Evolutionary conservation across 2,113 vertebrate species (phyloP).

Genomic region (Elephas maximus): DNA sequence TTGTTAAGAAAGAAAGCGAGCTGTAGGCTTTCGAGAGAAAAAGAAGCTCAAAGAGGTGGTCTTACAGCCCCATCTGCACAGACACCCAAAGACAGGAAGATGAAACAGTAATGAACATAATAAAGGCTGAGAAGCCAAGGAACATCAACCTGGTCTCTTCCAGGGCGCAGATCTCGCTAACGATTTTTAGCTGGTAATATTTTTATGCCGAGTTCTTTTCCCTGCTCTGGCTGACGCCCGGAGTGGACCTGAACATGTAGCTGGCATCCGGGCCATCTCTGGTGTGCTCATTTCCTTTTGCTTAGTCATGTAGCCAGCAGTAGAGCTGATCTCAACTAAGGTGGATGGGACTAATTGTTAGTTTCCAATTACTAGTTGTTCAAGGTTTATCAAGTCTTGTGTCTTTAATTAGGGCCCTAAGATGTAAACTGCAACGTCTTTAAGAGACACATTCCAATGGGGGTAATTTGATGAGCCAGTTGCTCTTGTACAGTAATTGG

Average conservation of each 20-base stretch:
- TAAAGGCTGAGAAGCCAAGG: slow-evolving; percentile 76
- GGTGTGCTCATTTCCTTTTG: slow-evolving; percentile 69
- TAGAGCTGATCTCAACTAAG: slow-evolving; percentile 70
- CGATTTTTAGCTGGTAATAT: slow-evolving; percentile 75
- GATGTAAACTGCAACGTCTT: slow-evolving; percentile 86
- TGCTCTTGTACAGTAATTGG: slow-evolving; percentile 85
- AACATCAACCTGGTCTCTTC: slow-evolving; percentile 67
- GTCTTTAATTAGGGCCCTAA: slow-evolving; percentile 88
- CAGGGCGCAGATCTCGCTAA: slow-evolving; percentile 57
- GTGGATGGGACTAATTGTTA: slow-evolving; percentile 82
- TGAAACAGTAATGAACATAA: slow-evolving; percentile 50
- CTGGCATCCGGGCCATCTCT: slow-evolving; percentile 69
- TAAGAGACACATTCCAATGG: slow-evolving; percentile 84
- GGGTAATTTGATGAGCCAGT: slow-evolving; percentile 86
- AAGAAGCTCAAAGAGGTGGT: slow-evolving; percentile 60
- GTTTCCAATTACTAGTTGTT: slow-evolving; percentile 86
- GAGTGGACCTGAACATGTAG: slow-evolving; percentile 41
- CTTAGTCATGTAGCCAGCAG: slow-evolving; percentile 77
- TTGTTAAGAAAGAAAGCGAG: slow-evolving; percentile 76
- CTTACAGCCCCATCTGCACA: slow-evolving; percentile 49
- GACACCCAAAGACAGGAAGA: slow-evolving; percentile 22
- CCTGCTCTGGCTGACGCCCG: slow-evolving; percentile 61
- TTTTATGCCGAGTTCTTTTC: slow-evolving; percentile 74
- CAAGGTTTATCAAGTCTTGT: slow-evolving; percentile 86
- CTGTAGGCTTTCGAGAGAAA: slow-evolving; percentile 68